A percentile compares a stretch with the other conserved stretches of the same genome.
phyloP scores from a whole-genome alignment of 1,140 invertebrate species.

The Drosophila melanica region DNA sequence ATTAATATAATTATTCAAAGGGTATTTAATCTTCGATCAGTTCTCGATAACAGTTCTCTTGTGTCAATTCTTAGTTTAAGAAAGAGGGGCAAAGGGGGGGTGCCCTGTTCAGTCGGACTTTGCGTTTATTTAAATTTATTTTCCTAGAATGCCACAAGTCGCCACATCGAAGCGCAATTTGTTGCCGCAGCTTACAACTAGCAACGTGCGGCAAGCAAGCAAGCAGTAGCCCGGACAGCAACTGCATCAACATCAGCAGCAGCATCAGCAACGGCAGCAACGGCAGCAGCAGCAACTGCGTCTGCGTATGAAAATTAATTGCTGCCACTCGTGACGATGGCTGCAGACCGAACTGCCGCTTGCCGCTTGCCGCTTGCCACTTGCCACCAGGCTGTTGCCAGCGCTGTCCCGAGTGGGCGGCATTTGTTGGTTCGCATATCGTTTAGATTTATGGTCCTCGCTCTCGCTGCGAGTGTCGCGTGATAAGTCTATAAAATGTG shows the following conservation, averaged over 20 bases:
- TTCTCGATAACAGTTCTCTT: not conserved
- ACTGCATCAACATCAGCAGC: slow-evolving; percentile 1
- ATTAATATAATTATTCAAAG: not conserved
- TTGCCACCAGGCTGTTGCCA: not conserved
- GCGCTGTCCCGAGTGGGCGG: slow-evolving; percentile 53
- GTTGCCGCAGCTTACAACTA: slow-evolving; percentile 52
- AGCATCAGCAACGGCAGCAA: not conserved
- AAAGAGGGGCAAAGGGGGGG: not conserved
- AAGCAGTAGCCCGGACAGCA: slow-evolving; percentile 34
- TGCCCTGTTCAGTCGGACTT: slow-evolving; percentile 8
- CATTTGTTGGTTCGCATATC: slow-evolving; percentile 47
- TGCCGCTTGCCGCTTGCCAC: not conserved
- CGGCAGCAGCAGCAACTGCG: slow-evolving; percentile 51
- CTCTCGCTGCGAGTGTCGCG: slow-evolving; percentile 61
- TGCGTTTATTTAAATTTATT: slow-evolving; percentile 81
- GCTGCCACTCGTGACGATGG: slow-evolving; percentile 78
- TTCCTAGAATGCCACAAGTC: slow-evolving; percentile 80
- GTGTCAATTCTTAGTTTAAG: not conserved
- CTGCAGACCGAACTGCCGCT: slow-evolving; percentile 29
- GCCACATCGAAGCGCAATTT: slow-evolving; percentile 79
- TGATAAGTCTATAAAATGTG: slow-evolving; percentile 81
- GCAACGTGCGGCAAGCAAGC: slow-evolving; percentile 19
- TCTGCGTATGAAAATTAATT: slow-evolving; percentile 82
- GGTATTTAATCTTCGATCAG: not conserved
- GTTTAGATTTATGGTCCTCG: slow-evolving; percentile 74